phyloP scores from a whole-genome alignment of 30 jellyfish, hydroid and myxozoan genomes.

The Chironex yamaguchii region DNA sequence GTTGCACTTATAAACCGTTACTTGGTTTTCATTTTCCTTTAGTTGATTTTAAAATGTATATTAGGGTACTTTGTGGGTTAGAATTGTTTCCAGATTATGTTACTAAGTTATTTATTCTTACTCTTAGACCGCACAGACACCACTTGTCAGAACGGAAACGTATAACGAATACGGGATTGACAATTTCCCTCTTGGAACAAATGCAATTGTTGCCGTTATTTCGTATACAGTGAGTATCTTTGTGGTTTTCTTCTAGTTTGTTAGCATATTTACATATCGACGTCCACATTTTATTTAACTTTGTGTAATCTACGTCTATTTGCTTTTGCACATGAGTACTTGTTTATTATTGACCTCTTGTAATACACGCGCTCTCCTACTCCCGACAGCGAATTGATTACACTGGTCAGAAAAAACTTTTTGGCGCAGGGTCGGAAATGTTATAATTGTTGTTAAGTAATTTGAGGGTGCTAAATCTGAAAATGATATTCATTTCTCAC shows the following conservation, averaged over 20 bases:
- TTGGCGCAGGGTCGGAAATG: too few relatives aligned
- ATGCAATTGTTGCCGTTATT: conserved; percentile 99
- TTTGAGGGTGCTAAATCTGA: too few relatives aligned
- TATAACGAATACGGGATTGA: conserved; percentile 89
- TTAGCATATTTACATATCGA: too few relatives aligned
- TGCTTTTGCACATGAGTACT: too few relatives aligned
- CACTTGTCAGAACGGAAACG: conserved; percentile 87
- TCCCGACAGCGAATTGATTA: too few relatives aligned
- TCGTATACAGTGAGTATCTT: conserved; percentile 91
- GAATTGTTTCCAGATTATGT: background rate
- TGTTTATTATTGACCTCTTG: too few relatives aligned
- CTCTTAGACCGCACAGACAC: conserved; percentile 91
- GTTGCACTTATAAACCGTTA: background rate
- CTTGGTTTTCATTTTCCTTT: background rate
- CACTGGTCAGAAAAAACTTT: too few relatives aligned
- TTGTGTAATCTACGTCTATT: background rate
- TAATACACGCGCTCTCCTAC: too few relatives aligned
- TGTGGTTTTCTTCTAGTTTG: background rate
- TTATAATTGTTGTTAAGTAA: too few relatives aligned
- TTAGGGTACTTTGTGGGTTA: too few relatives aligned
- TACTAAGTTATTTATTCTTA: background rate
- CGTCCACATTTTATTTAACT: too few relatives aligned
- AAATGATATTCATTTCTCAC: too few relatives aligned
- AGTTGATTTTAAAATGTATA: background rate
- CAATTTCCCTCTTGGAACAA: conserved; percentile 95